Evolutionary conservation across 2,797 vertebrate genomes (phyloP), one percentile per base, ranked within the genome.

Genomic region (Prunella strophiata): DNA sequence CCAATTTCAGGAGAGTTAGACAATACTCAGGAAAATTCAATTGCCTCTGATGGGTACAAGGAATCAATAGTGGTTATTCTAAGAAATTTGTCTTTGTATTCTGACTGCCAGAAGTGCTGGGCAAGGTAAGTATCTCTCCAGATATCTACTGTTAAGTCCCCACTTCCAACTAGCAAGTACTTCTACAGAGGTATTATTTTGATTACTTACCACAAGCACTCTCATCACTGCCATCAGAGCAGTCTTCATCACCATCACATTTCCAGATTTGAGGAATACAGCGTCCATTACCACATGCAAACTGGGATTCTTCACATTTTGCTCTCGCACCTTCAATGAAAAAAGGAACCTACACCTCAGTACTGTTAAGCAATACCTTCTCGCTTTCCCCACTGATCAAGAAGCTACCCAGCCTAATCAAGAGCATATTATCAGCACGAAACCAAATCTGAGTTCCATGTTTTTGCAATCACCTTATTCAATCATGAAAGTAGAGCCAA

Each of bases 171-270:
- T 27, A 74, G 13, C 11, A 85, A 55, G 23, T 59, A 59, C 9
- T 58, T 29, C 26, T 65, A 30, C 5, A 82, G 21, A 65, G 11
- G 30, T 30, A 70, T 50, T 85, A 68, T 54, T 79, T 67, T 86
- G 21, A 88, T 62, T 71, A 94, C 99, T 99, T 96, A 99, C 99
- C 99, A 91, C 99, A 99, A 43, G 98, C 97, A 91, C 84, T 98
- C 83, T 99, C 99, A 11, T 99, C 99, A 30, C 99, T 99, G 79
- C 99, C 98, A 9, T 99, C 99, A 2, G 96, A 96, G 89, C 99
- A 99, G 96, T 99, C 99, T 93, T 99, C 98, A 30, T 99, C 99
- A 16, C 99, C 99, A 32, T 99, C 99, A 72, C 99, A 99, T 85
- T 98, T 98, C 99, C 99, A 99, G 38, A 99, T 83, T 4, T 98